Evolutionary conservation across 1,140 invertebrate genomes (phyloP), one percentile per base, ranked within the genome.

Genomic region (Phenacoccus solenopsis): DNA sequence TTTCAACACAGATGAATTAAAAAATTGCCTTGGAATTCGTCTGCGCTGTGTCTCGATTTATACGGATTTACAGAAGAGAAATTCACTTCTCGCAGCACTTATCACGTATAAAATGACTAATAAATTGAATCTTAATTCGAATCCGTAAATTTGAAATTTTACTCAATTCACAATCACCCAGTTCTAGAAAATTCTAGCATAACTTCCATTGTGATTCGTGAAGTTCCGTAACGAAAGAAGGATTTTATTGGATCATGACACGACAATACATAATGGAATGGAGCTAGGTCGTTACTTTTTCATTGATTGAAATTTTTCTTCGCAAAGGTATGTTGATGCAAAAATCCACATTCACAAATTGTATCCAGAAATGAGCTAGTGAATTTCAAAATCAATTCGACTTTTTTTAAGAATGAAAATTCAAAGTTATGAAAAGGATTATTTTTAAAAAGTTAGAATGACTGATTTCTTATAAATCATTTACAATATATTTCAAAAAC

Each of bases 181-280:
- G 25, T 64, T 64, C 59, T 64, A 64, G 59, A 64, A 64, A 16
- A 24, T 64, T 24, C 59, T 64, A 64, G 10, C 25, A 24, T 20
- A 64, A 24, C 59, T 16, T 24, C n/a, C 21, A 59, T 59, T 59
- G 20, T 20, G n/a, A n/a, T 5, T 64, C 25, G 59, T 64, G 9
- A 64, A 64, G 25, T 24, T 25, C 21, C 21, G 22, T 25, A 27
- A 27, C 10, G 25, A 64, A 64, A 25, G 59, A 64, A 64, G 12
- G 59, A 64, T 16, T 20, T 20, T 16, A 64, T 24, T 2, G 25
- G 59, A 64, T 64, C 59, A 20, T 10, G 59, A 27, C 59, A 64
- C 21, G 59, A 64, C 21, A 64, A 64, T n/a, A n/a, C n/a, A n/a
- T n/a, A n/a, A n/a, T n/a, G n/a, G n/a, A n/a, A n/a, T n/a, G n/a